Conservation (phyloP, 2,113 vertebrate genomes). For the Hassar affinis region DNA sequence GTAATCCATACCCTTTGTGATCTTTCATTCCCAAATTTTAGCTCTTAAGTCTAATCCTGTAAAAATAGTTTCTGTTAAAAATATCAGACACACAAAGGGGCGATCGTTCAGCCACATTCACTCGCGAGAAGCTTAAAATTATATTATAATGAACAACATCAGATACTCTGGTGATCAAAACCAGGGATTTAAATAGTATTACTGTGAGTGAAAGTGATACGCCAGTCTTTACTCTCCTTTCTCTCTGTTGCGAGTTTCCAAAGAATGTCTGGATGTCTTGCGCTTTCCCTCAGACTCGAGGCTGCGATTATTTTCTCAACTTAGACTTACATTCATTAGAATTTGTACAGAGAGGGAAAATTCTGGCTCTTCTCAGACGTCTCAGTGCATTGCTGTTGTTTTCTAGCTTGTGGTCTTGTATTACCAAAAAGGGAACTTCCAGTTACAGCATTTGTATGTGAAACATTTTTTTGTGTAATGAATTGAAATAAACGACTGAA, state of each 20-base stretch:
- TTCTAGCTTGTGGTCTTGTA: not conserved
- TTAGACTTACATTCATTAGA: not conserved
- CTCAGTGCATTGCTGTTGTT: constrained; percentile 5
- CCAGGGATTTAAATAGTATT: constrained; percentile 20
- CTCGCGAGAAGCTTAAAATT: not conserved
- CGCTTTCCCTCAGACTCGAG: not conserved
- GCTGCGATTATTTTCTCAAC: constrained; percentile 17
- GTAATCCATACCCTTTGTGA: not conserved
- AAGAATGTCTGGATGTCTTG: constrained; percentile 29
- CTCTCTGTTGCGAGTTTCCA: constrained; percentile 3
- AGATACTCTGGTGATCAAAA: constrained; percentile 10
- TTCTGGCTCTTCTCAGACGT: not conserved
- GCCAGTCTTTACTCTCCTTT: not conserved
- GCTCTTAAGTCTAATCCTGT: not conserved
- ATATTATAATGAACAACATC: constrained; percentile 14
- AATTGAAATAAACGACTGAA: constrained; percentile 1
- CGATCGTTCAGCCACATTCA: not conserved
- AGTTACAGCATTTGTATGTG: not conserved
- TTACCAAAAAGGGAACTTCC: constrained; percentile 9
- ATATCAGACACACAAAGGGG: not conserved
- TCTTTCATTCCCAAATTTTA: not conserved
- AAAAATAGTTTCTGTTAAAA: not conserved
- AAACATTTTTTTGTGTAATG: not conserved
- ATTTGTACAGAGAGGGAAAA: constrained; percentile 2
- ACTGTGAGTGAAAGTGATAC: constrained; percentile 9